Evolutionary conservation across 2,797 vertebrate genomes (phyloP), one percentile per base, ranked within the genome.

Genomic region (Premnoplex brunnescens): DNA sequence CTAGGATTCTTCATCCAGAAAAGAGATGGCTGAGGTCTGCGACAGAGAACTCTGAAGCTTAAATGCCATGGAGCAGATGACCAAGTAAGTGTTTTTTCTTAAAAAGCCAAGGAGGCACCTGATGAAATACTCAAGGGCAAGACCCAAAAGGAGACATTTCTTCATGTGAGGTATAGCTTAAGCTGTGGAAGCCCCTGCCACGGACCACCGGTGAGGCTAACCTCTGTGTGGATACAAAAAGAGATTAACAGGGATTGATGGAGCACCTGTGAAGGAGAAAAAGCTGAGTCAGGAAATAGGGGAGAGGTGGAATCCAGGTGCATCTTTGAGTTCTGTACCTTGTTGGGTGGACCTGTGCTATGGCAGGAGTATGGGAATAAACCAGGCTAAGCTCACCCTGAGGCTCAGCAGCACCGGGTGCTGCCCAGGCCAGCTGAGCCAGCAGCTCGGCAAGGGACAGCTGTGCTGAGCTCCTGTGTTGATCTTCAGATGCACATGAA

Each of bases 81-180:
- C 46, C 7, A 12, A 64, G 44, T 51, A 51, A 62, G 49, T 30
- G 52, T 41, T 15, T 92, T 95, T 87, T 80, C 75, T 77, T 86
- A 69, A 71, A 85, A 64, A 81, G 59, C 4, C 19, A 46, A 41
- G 36, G 64, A 79, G 39, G 13, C 2, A 3, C 59, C 49, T 8
- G 34, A 78, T 58, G 7, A 88, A 93, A 66, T 81, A 62, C 24
- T 88, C 10, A 19, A 68, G 56, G 49, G 52, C 39, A 69, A 84
- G 73, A 36, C 41, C 74, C 58, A 37, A 27, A 86, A 88, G 43
- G 62, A 92, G 66, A 46, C 7, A 1, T 81, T 91, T 83, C 37
- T 89, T 94, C 9, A 16, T 1, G 2, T 1, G 4, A 68, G 0
- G 0, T 82, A 6, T 14, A 60, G 49, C 56, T 87, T 74, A 69